Conservation (phyloP, 2,888 invertebrate genomes). For the Mythimna pallens region DNA sequence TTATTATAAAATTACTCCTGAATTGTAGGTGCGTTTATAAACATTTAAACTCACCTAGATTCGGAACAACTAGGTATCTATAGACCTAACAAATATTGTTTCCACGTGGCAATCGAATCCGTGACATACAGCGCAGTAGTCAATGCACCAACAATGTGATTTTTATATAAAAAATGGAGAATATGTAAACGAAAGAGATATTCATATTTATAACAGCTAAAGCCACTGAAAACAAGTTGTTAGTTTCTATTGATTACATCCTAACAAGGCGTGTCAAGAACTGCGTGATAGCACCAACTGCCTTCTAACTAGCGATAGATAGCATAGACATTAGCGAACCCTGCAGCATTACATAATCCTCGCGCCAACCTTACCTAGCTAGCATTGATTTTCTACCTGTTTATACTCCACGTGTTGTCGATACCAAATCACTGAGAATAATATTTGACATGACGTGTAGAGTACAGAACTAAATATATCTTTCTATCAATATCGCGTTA, state of each 20-base stretch:
- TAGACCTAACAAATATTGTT: too few relatives aligned
- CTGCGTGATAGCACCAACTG: not conserved
- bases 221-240: not conserved
- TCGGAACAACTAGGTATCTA: too few relatives aligned
- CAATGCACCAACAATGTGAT: too few relatives aligned
- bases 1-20: too few relatives aligned
- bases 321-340: constrained; percentile 19
- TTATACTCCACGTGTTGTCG: not conserved
- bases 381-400: constrained; percentile 6
- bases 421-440: not conserved
- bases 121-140: too few relatives aligned
- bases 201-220: too few relatives aligned
- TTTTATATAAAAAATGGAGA: too few relatives aligned
- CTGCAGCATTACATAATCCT: constrained; percentile 31
- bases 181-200: too few relatives aligned
- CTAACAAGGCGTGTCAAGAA: constrained; percentile 21
- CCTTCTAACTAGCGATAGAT: not conserved
- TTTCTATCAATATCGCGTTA: not conserved
- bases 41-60: too few relatives aligned
- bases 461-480: not conserved
- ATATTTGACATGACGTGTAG: not conserved
- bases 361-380: constrained; percentile 2
- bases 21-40: too few relatives aligned
- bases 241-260: not conserved
- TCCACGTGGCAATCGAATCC: too few relatives aligned